Evolutionary conservation across 2,888 invertebrate species (phyloP), one percentile per base, ranked within the genome.

Genomic region (Rhamphomyia laevipes): DNA sequence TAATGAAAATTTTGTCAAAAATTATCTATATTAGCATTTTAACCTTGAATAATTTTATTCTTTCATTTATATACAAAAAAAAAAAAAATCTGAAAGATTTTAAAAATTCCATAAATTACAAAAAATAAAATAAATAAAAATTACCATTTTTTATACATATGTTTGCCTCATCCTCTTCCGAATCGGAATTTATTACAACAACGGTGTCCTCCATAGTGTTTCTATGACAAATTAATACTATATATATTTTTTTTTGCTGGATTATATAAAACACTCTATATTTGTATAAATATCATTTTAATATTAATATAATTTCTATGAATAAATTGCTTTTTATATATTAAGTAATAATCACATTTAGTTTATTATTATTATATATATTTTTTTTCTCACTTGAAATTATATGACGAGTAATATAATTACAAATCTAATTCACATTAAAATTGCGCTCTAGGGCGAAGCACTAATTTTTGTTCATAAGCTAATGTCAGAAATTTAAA

Each of bases 141-240:
- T 35, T n/a, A n/a, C n/a, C 13, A n/a, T n/a, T n/a, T 35, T 35
- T 5, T n/a, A n/a, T 13, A 35, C 6, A 37, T 37, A 37, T 15
- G 16, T 43, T 47, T 1, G 51, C 51, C 37, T 35, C 45, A 13
- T 55, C 53, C 17, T 52, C 54, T 27, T 55, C 54, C 1, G 53
- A 53, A 15, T 56, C 56, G 2, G 54, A 55, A n/a, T 49, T 51
- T 15, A 55, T 33, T 11, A 55, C 49, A 38, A 52, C 42, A 40
- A 53, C 42, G 11, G 43, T 38, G 37, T 50, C 47, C 6, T 49
- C 48, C 10, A 52, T 42, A 51, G 50, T 30, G 37, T 42, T 45
- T 41, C 46, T 31, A 6, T 37, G 23, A 33, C 16, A 18, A 23
- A 17, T 12, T 35, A 33, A 5, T 30, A 11, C 6, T 9, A 5